Conservation (phyloP, 2,888 invertebrate genomes). For the Ctena decussata region DNA sequence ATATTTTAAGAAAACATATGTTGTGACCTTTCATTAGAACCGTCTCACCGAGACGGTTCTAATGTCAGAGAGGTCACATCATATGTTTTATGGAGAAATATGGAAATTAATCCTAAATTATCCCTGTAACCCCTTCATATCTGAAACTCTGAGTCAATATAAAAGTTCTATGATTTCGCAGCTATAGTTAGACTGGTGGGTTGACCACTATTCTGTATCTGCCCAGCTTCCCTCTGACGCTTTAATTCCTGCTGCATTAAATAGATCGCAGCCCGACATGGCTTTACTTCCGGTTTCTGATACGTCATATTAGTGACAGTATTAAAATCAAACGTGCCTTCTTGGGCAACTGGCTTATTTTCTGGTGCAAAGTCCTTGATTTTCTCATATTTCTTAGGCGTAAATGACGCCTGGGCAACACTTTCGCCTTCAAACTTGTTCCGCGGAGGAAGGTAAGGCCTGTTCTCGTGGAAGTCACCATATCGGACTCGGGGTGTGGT, state of each 20-base stretch:
- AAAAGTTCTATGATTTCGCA: conserved; percentile 44
- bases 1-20: too few relatives aligned
- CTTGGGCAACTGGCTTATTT: conserved; percentile 65
- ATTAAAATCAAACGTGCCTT: conserved; percentile 78
- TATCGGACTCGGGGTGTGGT: conserved; percentile 73
- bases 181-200: conserved; percentile 57
- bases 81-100: too few relatives aligned
- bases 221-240: conserved; percentile 45
- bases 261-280: conserved; percentile 79
- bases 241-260: conserved; percentile 80
- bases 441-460: conserved; percentile 79
- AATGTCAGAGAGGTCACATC: too few relatives aligned
- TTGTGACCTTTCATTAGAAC: too few relatives aligned
- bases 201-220: conserved; percentile 25
- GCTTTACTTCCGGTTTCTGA: conserved; percentile 74
- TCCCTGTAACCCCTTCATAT: too few relatives aligned
- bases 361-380: conserved; percentile 77
- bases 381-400: conserved; percentile 72
- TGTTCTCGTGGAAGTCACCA: conserved; percentile 84
- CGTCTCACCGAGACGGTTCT: too few relatives aligned
- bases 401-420: conserved; percentile 73
- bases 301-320: conserved; percentile 79
- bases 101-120: too few relatives aligned
- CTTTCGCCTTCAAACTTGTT: conserved; percentile 75
- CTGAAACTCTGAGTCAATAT: background rate